Conservation (phyloP, 2,113 vertebrate species). For the Alectura lathami region DNA sequence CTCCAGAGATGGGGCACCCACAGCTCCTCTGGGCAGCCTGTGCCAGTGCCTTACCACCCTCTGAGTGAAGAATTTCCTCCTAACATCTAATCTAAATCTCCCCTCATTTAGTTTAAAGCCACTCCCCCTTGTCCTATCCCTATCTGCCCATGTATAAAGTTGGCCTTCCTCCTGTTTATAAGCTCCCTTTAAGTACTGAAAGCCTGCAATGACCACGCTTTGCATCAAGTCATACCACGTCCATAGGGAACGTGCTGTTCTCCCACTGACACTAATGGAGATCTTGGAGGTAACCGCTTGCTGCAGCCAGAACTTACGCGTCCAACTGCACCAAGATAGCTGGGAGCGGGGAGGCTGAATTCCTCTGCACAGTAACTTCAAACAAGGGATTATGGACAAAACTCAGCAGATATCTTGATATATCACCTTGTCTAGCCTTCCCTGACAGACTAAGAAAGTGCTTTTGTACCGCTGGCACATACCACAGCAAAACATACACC, state of each 20-base stretch:
- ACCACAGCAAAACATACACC: fast-evolving
- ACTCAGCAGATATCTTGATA: not conserved
- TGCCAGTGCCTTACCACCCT: no score
- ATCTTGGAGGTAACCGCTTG: not conserved
- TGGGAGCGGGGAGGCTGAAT: not conserved
- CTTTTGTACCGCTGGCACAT: not conserved
- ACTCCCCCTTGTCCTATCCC: no score
- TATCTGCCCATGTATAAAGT: no score
- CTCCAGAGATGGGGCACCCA: no score
- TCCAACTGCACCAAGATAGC: not conserved
- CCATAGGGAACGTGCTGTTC: not conserved
- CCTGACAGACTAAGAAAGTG: not conserved
- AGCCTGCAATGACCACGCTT: no score
- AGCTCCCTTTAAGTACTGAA: no score
- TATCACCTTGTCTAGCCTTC: not conserved
- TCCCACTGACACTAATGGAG: not conserved
- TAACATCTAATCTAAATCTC: no score
- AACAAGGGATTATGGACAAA: not conserved
- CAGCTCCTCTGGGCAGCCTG: no score
- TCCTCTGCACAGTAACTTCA: not conserved
- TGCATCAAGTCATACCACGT: no score
- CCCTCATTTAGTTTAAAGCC: no score
- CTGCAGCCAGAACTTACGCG: not conserved
- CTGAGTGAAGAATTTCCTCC: no score
- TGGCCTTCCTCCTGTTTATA: no score